Base-by-base conservation (phyloP, 1,140 invertebrate genomes). In the Agrypnia vestita region DNA sequence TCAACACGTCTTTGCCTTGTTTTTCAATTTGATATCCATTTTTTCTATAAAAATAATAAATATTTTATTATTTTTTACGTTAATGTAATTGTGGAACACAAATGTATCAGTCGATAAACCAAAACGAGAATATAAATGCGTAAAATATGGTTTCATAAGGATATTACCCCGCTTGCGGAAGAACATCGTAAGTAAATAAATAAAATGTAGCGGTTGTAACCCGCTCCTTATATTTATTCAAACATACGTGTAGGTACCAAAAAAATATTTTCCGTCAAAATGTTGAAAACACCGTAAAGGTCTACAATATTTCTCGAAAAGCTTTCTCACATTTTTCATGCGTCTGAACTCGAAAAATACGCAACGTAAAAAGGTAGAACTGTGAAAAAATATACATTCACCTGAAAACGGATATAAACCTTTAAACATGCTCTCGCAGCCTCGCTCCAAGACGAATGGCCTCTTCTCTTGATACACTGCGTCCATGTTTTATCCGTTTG, bases 401-500 rank as follows among this genome's bases (percentile, higher is more conserved):
- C 47, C 72, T 67, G 79, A 71, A 77, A 76, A 62, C 80, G 80
- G 59, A 81, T 75, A 77, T 81, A 78, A 81, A 74, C 80, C 80
- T 78, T 73, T 71, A 76, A 81, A 78, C 79, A 75, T 72, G 80
- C 56, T 67, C 80, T 76, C 56, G 43, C 43, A 55, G 74, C 74
- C 47, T 49, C 55, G 53, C 53, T 56, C 43, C 47, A 76, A 82
- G 80, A 82, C 56, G 80, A 79, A 82, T 82, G 72, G 73, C 62
- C 62, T 55, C 62, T 35, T 55, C 61, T 53, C 74, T 77, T 82
- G 80, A 82, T 82, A 79, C 76, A 76, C 72, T 53, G 62, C 46
- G 80, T 79, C 73, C 80, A 72, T 69, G 76, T 76, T 78, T 78
- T 81, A 81, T 81, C 80, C 80, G 76, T 69, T 69, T 78, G 62